These are phyloP conservation scores for Eupeodes corollae DNA, from an alignment of 1,140 invertebrate species.

Conservation along the genomic window DNA sequence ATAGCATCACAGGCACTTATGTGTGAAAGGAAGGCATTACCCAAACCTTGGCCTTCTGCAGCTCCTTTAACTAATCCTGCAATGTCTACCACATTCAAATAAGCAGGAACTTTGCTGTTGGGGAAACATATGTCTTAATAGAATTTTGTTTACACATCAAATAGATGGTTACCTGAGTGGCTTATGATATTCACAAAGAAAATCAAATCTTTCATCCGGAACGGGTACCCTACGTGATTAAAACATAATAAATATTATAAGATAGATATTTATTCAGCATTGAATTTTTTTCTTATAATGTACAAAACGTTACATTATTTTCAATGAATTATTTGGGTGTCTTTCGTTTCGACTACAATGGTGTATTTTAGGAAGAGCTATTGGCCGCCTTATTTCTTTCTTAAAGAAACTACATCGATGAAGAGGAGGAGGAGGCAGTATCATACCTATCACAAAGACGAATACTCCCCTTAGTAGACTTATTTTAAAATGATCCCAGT, in stretches of 20 bases:
- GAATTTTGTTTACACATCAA: no score
- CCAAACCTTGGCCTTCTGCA: slow-evolving; percentile 93
- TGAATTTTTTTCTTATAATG: slow-evolving; percentile 10
- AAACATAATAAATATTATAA: slow-evolving; percentile 35
- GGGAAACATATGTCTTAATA: no score
- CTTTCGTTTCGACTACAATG: background rate
- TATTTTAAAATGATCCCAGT: no score
- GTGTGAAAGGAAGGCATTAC: slow-evolving; percentile 97
- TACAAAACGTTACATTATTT: background rate
- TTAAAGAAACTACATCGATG: background rate
- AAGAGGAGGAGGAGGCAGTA: no score
- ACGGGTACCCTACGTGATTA: slow-evolving; percentile 92
- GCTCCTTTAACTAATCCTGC: slow-evolving; percentile 97
- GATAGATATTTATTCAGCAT: slow-evolving; percentile 2
- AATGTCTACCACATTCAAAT: slow-evolving; percentile 95
- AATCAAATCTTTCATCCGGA: slow-evolving; percentile 89
- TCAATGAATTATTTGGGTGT: background rate
- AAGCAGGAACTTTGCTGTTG: slow-evolving; percentile 94
- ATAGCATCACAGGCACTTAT: slow-evolving; percentile 98
- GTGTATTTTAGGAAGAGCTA: background rate
- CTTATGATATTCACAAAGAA: slow-evolving; percentile 86
- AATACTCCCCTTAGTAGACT: no score
- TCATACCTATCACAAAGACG: no score
- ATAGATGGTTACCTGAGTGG: slow-evolving; percentile 90
- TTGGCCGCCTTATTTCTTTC: no score